Base-by-base conservation (phyloP, 2,888 invertebrate genomes). In the Trissoscelio sp. region DNA sequence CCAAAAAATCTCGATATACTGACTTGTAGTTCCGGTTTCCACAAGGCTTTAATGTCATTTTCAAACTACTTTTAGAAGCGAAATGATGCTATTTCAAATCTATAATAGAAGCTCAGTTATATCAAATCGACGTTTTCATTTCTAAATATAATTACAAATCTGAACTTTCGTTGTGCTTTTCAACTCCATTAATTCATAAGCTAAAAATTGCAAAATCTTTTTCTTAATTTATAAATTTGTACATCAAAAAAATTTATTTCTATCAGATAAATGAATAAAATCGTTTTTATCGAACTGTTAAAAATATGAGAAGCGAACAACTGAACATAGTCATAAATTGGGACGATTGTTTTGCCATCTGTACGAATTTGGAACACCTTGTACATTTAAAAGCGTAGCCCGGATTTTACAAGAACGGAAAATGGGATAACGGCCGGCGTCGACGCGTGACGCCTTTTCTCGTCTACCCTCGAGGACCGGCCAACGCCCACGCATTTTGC, bases 401-500 rank as follows among this genome's bases (percentile, higher is more conserved):
- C 16, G 37, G 57, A 75, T 64, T 82, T 79, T 79, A 81, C 69
- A 83, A 80, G 62, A 75, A 81, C 67, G 66, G 79, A 79, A 81
- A 82, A 82, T 82, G 62, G 64, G 48, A 82, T 81, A 83, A 81
- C 81, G 79, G 77, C 75, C 69, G 55, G 37, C 70, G 58, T 64
- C 57, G 72, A 69, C 70, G 72, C 82, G 74, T 82, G 77, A 70
- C 83, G 79, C 74, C 81, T 85, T 81, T 82, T 82, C 79, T 83
- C 77, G 57, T 28, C 51, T 42, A 64, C 74, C 83, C 60, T 80
- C 81, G 79, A 79, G 64, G 82, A 70, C 79, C 82, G 83, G 79
- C 78, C 85, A 83, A 84, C 86, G 85, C 86, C 86, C 84, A 85
- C 85, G 81, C 83, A 57, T 83, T 79, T 78, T 58, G 60, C 80